Evolutionary conservation across 2,797 vertebrate species (phyloP).

Genomic region (Falco berigora): DNA sequence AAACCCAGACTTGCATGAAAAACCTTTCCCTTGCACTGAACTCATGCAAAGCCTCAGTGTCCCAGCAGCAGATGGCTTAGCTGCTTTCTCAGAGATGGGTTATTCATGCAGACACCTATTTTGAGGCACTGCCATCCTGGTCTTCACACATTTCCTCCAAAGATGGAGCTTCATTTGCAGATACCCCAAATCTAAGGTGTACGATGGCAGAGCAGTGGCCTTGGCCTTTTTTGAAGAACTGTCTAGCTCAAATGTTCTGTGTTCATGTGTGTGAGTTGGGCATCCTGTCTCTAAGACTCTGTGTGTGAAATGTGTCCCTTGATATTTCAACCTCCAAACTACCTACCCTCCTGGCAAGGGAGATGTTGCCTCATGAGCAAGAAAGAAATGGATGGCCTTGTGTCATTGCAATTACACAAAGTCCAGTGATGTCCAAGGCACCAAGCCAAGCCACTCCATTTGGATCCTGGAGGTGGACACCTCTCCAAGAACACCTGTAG

Average conservation of each 20-base stretch:
- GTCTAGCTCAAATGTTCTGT: rapidly evolving
- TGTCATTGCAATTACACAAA: neutral
- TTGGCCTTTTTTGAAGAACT: neutral
- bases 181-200: neutral
- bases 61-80: neutral
- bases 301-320: neutral
- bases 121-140: neutral
- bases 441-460: neutral
- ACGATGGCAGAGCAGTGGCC: neutral
- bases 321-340: neutral
- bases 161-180: neutral
- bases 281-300: neutral
- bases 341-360: neutral
- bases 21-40: neutral
- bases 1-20: neutral
- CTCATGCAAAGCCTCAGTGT: neutral
- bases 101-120: neutral
- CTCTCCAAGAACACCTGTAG: neutral
- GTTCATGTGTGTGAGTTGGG: neutral
- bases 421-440: neutral
- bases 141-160: neutral
- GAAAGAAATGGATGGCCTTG: neutral
- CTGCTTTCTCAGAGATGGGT: neutral
- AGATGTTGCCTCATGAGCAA: neutral
- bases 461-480: neutral